Evolutionary conservation across 2,888 invertebrate genomes (phyloP).

Genomic region (Clusia tigrina): DNA sequence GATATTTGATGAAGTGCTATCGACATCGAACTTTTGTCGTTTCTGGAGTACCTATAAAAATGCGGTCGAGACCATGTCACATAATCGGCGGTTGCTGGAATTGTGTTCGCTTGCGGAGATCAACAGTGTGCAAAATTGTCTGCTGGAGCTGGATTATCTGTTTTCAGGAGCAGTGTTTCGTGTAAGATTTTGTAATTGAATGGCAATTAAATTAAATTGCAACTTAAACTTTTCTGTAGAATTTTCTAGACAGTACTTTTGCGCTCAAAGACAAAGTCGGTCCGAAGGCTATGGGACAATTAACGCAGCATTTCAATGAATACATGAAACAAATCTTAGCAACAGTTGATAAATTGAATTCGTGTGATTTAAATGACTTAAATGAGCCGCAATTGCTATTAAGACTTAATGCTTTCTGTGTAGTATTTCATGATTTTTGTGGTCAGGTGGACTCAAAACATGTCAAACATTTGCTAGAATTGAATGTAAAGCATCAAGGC

Average conservation of each 20-base stretch:
- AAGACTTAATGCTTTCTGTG: conserved; percentile 74
- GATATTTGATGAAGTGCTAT: conserved; percentile 66
- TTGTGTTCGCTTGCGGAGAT: conserved; percentile 69
- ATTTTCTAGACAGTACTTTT: conserved; percentile 48
- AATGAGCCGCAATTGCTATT: conserved; percentile 70
- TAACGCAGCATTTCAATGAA: conserved; percentile 59
- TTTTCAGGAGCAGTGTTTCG: conserved; percentile 74
- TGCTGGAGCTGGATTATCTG: conserved; percentile 68
- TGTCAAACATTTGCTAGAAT: conserved; percentile 76
- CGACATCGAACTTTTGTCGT: conserved; percentile 57
- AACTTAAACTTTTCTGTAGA: conserved; percentile 40
- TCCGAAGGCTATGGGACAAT: conserved; percentile 41
- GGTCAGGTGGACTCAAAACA: conserved; percentile 80
- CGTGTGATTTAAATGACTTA: conserved; percentile 71
- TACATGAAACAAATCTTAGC: conserved; percentile 44
- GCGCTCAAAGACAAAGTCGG: conserved; percentile 47
- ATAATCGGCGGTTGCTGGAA: conserved; percentile 69
- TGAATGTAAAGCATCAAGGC: conserved; percentile 81
- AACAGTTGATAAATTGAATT: conserved; percentile 64
- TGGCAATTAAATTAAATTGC: neutral
- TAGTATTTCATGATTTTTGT: conserved; percentile 76
- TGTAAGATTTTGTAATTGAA: conserved; percentile 57
- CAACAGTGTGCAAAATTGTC: conserved; percentile 73
- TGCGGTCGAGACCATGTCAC: conserved; percentile 74
- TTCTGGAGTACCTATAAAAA: conserved; percentile 84